Evolutionary conservation across 1,140 invertebrate species (phyloP).

Genomic region (Choristoneura fumiferana): DNA sequence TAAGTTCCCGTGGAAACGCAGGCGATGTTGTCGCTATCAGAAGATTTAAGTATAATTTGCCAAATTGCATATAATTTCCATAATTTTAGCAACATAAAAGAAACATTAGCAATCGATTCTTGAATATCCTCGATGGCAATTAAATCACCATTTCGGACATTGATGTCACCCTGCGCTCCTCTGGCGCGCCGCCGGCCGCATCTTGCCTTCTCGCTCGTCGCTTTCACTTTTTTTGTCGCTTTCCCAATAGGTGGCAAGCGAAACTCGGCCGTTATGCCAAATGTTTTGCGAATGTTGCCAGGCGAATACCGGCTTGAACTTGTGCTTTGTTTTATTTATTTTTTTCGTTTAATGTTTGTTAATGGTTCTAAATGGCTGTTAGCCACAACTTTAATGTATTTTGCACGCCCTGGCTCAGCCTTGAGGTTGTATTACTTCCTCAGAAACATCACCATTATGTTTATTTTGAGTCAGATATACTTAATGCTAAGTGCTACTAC

Average conservation of each 20-base stretch:
- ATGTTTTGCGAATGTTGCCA: constrained; percentile 50
- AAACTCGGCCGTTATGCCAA: constrained; percentile 60
- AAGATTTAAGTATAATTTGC: no score
- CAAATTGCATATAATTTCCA: no score
- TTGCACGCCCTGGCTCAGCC: no score
- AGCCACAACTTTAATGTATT: no score
- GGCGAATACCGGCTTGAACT: constrained; percentile 29
- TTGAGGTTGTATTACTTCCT: no score
- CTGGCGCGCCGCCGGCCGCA: constrained; percentile 21
- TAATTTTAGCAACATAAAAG: no score
- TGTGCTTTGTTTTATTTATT: constrained; percentile 21
- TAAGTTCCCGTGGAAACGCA: no score
- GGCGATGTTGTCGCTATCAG: no score
- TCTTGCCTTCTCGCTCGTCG: constrained; percentile 45
- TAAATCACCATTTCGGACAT: constrained; percentile 30
- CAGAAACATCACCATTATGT: no score
- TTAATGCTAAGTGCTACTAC: no score
- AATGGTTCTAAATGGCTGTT: background rate
- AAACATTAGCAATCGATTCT: background rate
- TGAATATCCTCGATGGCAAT: constrained; percentile 5
- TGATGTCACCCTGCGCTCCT: constrained; percentile 41
- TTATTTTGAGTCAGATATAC: no score
- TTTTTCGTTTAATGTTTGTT: constrained; percentile 20
- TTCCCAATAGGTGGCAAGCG: constrained; percentile 52
- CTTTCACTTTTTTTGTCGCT: constrained; percentile 65